Base-by-base conservation (phyloP, 2,113 vertebrate genomes). In the Calypte anna region DNA sequence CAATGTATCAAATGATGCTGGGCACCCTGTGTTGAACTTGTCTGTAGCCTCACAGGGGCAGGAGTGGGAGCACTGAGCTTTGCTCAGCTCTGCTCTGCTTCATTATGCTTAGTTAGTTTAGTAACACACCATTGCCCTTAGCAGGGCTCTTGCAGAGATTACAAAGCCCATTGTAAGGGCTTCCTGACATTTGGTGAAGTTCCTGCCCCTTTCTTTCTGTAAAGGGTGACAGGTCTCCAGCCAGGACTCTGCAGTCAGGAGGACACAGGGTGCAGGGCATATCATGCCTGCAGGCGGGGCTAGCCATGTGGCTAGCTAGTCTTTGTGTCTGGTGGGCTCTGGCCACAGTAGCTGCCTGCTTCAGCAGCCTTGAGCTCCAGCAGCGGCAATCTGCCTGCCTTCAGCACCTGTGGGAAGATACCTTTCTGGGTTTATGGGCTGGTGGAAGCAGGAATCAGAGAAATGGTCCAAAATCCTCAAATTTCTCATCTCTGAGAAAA, bases 241-340 rank as follows among this genome's bases (percentile, higher is more conserved):
- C 11, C 84, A 66, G 51, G 14, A 54, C 36, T 63, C 63, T 66
- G 55, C 59, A 72, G 55, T 50, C 68, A 86, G 63, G 55, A 77
- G 51, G 33, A 43, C 3, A 1, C 9, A 58, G 30, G 10, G 15
- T 38, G 24, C 67, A 30, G 48, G 43, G 57, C 62, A 55, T 7
- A 0, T 44, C 5, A 4, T 0, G 0, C 38, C 54, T 53, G 25
- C 4, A 4, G 72, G 36, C 20, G 82, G 30, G 7, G 38, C 62
- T 76, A 48, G 43, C 53, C 57, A 17, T 40, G 21, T 0, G 0
- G 33, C 22, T 8, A 3, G 25, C 66, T 33, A 44, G 27, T 61
- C 19, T 28, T 25, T 81, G 63, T 86, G 27, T 43, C 57, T 43
- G 27, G 36, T 43, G 75, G 64, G 15, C 33, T 68, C 55, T 93